Evolutionary conservation across 2,888 invertebrate species (phyloP), one percentile per base, ranked within the genome.

Genomic region (Parthenolecanium corni): DNA sequence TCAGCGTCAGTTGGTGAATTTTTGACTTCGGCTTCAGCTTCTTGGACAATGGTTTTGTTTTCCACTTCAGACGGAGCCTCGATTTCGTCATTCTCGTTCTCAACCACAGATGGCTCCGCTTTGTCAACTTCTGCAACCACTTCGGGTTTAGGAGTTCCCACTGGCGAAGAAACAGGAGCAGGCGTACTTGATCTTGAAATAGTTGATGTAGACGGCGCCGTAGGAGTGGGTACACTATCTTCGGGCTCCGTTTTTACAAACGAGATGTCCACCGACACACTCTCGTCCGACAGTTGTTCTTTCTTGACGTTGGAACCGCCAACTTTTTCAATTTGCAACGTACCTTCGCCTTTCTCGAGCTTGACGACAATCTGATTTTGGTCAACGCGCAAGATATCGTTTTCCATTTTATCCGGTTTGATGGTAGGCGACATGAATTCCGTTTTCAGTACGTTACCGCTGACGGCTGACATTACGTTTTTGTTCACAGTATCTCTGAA

Each of bases 401-500:
- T 80, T 68, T 80, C 80, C 64, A 77, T 76, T 67, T 77, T 78
- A 69, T 81, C 80, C 2, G 71, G 64, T 56, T 58, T 65, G 12
- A 67, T 63, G 14, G 56, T 23, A 20, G 23, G 58, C 9, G 52
- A 51, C 12, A 49, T 21, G 25, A 52, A 46, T 18, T 64, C 64
- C n/a, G 46, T 23, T 25, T 64, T 64, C 64, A 67, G 31, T 23
- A 23, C 36, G 64, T 66, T 42, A 65, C 67, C 56, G 67, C 65
- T 66, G 66, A 70, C 66, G 67, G 70, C 71, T 14, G 70, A 70
- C 62, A 74, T 65, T 9, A 74, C 70, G 67, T 71, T 74, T 65
- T 76, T 79, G 21, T 78, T 74, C 36, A 84, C 73, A 54, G 84
- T 77, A 69, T 84, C 83, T 67, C 81, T 79, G 72, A 79, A 84